phyloP scores from a whole-genome alignment of 1,140 invertebrate species.

The Parapsyche elsis region DNA sequence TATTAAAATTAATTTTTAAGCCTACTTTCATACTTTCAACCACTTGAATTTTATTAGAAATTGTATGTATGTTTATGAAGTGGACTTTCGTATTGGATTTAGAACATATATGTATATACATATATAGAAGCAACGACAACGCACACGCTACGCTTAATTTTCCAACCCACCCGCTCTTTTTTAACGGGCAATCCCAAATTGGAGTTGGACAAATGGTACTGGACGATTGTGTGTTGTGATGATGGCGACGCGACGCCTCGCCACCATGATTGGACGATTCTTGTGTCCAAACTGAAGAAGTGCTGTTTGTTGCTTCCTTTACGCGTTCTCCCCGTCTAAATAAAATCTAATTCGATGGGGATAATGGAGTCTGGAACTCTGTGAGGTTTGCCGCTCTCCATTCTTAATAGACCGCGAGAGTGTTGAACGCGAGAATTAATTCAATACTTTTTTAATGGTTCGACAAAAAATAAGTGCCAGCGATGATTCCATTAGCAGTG shows the following conservation, averaged over 20 bases:
- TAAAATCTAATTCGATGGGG: conserved; percentile 39
- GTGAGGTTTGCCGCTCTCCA: conserved; percentile 34
- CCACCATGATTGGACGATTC: conserved; percentile 37
- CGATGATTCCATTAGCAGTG: too few relatives aligned
- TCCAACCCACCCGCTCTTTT: background rate
- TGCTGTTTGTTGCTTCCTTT: background rate
- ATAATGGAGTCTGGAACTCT: conserved; percentile 37
- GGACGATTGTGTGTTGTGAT: conserved; percentile 37
- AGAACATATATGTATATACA: background rate
- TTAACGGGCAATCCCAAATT: background rate
- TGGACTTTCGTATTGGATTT: background rate
- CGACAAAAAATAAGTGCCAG: too few relatives aligned
- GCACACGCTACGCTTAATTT: conserved; percentile 6
- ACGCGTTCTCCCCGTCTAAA: background rate
- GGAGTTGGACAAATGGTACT: conserved; percentile 23
- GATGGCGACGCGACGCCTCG: conserved; percentile 8
- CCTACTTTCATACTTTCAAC: too few relatives aligned
- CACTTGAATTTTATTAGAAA: background rate
- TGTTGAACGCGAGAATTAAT: too few relatives aligned
- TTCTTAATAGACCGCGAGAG: too few relatives aligned
- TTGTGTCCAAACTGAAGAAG: background rate
- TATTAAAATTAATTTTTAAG: too few relatives aligned
- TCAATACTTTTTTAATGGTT: too few relatives aligned
- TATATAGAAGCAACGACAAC: background rate
- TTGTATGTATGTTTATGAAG: background rate